Evolutionary conservation across 2,797 vertebrate genomes (phyloP), one percentile per base, ranked within the genome.

Genomic region (Botia kubotai): DNA sequence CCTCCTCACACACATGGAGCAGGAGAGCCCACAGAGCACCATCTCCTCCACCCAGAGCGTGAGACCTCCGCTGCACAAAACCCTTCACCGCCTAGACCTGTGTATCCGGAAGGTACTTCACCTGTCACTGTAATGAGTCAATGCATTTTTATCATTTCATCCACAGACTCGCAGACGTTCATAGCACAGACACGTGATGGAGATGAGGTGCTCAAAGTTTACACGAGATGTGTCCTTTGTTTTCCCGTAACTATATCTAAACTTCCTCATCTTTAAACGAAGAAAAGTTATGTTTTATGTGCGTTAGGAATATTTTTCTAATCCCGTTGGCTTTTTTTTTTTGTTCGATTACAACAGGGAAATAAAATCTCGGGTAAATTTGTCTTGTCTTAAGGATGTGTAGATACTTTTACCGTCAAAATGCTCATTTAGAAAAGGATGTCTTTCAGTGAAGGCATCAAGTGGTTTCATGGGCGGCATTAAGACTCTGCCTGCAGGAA

Each of bases 1-100:
- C 66, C 93, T 95, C 26, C 93, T 95, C 78, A 90, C 91, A 57
- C 91, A 94, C 63, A 94, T 95, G 92, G 94, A 95, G 87, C 94
- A 95, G 89, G 94, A 95, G 82, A 95, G 93, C 82, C 94, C 94
- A 0, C 94, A 95, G 85, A 95, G 92, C 89, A 95, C 93, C 53
- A 92, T 94, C 85, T 94, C 94, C 79, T 94, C 94, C 70, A 93
- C 91, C 6, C 92, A 92, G 74, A 93, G 93, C 85, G 91, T 94
- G 2, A 87, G 92, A 4, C 93, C 92, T 1, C 93, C 92, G 0
- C 90, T 95, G 79, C 93, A 95, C 85, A 94, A 94, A 72, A 93
- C 92, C 65, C 88, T 95, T 84, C 93, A 94, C 65, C 93, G 89
- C 83, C 91, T 95, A 53, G 78, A 94, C 81, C 89, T 94, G 6